phyloP scores from a whole-genome alignment of 2,888 invertebrate species.

The Rhamphomyia laevipes region DNA sequence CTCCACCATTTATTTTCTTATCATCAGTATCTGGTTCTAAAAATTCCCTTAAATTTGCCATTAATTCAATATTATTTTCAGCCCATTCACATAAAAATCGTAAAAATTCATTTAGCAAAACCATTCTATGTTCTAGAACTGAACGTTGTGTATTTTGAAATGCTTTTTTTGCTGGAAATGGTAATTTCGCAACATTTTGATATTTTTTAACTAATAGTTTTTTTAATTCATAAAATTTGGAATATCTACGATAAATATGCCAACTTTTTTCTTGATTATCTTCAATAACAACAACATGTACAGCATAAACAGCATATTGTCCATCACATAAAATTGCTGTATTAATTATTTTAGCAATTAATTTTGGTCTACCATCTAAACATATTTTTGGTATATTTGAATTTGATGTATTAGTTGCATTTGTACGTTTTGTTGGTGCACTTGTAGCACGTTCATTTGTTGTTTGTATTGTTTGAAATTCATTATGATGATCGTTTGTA shows the following conservation, averaged over 20 bases:
- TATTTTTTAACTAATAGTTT: constrained; percentile 50
- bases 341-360: constrained; percentile 19
- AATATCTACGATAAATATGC: constrained; percentile 87
- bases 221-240: constrained; percentile 85
- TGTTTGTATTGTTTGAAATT: not conserved
- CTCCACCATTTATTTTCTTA: constrained; percentile 46
- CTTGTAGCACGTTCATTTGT: constrained; percentile 12
- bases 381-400: constrained; percentile 5
- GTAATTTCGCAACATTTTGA: constrained; percentile 61
- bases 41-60: constrained; percentile 43
- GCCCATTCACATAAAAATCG: constrained; percentile 52
- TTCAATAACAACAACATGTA: constrained; percentile 57
- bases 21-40: constrained; percentile 61
- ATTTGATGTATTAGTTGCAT: not conserved
- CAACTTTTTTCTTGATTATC: constrained; percentile 64
- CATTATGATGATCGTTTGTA: not conserved
- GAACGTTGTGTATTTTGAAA: constrained; percentile 82
- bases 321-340: constrained; percentile 53
- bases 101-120: constrained; percentile 70
- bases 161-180: constrained; percentile 86
- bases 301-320: constrained; percentile 79
- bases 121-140: constrained; percentile 74
- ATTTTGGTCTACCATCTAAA: constrained; percentile 9
- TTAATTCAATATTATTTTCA: constrained; percentile 44
- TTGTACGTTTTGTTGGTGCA: constrained; percentile 8